Evolutionary conservation across 2,888 invertebrate species (phyloP).

Genomic region (Liodrosophila aerea): DNA sequence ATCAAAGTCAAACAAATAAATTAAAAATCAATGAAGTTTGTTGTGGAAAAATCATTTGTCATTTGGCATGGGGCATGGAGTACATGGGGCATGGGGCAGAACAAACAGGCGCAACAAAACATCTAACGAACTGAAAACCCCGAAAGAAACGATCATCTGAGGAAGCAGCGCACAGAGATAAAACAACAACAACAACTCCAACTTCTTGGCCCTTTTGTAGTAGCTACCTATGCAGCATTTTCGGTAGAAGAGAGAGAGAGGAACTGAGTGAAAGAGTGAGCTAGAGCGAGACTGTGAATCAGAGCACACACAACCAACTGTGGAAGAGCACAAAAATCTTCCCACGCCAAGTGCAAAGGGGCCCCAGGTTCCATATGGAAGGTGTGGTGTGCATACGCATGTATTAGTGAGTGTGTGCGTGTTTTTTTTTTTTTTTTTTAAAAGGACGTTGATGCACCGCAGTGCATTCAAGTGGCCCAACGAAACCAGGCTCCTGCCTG

Average conservation of each 20-base stretch:
- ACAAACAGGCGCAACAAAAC: constrained; percentile 65
- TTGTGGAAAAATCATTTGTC: constrained; percentile 68
- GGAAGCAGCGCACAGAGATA: constrained; percentile 28
- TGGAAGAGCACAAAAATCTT: constrained; percentile 78
- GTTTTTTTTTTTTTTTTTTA: too few relatives aligned
- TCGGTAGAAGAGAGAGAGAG: constrained; percentile 5
- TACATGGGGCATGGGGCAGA: constrained; percentile 37
- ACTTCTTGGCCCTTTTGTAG: constrained; percentile 48
- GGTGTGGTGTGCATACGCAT: constrained; percentile 64
- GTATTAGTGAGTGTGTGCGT: constrained; percentile 9
- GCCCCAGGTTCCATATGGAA: constrained; percentile 49
- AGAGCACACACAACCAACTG: constrained; percentile 54
- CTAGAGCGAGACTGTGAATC: constrained; percentile 59
- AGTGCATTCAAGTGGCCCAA: too few relatives aligned
- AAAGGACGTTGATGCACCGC: too few relatives aligned
- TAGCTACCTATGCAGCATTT: constrained; percentile 55
- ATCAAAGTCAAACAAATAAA: constrained; percentile 74
- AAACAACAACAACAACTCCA: constrained; percentile 30
- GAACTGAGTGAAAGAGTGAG: constrained; percentile 16
- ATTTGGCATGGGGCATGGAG: constrained; percentile 49
- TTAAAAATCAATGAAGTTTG: constrained; percentile 69
- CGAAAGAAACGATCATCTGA: constrained; percentile 43
- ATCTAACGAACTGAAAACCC: constrained; percentile 66
- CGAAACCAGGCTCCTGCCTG: too few relatives aligned
- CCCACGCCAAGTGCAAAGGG: constrained; percentile 80